phyloP scores from a whole-genome alignment of 2,888 invertebrate genomes.

The Epinotia ramella region DNA sequence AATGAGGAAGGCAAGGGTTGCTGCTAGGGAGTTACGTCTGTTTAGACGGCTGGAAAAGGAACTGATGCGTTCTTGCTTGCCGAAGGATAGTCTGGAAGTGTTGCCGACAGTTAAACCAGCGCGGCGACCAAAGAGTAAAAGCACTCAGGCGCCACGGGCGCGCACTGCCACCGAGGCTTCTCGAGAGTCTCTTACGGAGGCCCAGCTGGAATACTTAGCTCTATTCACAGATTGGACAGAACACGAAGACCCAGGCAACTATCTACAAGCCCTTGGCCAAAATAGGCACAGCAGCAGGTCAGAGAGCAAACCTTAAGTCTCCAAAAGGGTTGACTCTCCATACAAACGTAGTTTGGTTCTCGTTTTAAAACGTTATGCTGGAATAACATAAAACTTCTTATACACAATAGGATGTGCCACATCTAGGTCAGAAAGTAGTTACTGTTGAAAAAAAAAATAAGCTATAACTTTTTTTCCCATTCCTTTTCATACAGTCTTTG shows the following conservation, averaged over 20 bases:
- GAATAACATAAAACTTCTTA: too few species aligned
- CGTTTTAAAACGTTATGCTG: too few species aligned
- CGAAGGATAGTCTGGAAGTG: conserved; percentile 1
- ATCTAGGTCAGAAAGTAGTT: too few species aligned
- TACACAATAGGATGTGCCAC: too few species aligned
- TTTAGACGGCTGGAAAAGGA: conserved; percentile 77
- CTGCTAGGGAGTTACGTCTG: conserved; percentile 83
- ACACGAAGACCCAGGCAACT: conserved; percentile 67
- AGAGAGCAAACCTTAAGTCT: conserved; percentile 8
- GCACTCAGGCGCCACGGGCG: not conserved
- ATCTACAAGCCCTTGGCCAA: conserved; percentile 57
- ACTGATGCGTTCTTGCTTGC: conserved; percentile 57
- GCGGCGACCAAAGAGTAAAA: not conserved
- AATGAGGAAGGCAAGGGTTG: conserved; percentile 82
- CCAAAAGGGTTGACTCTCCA: too few species aligned
- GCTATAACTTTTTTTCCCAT: too few species aligned
- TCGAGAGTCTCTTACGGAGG: conserved; percentile 58
- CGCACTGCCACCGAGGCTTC: not conserved
- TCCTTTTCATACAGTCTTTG: too few species aligned
- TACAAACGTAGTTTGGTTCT: too few species aligned
- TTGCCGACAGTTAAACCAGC: not conserved
- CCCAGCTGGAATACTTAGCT: conserved; percentile 70
- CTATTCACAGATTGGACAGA: conserved; percentile 77
- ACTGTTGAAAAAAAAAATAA: too few species aligned
- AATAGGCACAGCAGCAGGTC: conserved; percentile 36